phyloP scores from a whole-genome alignment of 2,797 vertebrate genomes.

The Anomalospiza imberbis region DNA sequence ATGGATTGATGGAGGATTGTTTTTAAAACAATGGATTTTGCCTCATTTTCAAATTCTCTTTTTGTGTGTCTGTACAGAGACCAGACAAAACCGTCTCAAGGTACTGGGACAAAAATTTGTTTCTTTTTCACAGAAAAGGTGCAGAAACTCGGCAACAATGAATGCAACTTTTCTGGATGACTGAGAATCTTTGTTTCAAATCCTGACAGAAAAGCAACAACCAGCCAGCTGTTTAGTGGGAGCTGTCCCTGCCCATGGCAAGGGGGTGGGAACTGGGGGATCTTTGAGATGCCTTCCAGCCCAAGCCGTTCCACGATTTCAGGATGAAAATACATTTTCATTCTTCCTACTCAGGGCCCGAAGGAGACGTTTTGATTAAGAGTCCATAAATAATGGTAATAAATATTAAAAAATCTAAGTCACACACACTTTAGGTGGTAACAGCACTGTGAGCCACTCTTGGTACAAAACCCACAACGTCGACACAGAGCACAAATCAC shows the following conservation, averaged over 20 bases:
- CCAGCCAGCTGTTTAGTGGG: not conserved
- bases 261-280: not conserved
- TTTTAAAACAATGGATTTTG: not conserved
- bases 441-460: not conserved
- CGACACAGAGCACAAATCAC: not conserved
- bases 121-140: not conserved
- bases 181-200: not conserved
- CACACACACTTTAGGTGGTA: too few species aligned
- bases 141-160: not conserved
- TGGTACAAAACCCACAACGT: accelerated
- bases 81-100: not conserved
- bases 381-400: not conserved
- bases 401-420: not conserved
- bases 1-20: not conserved
- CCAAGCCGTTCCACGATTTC: not conserved
- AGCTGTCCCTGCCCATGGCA: not conserved
- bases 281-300: not conserved
- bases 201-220: not conserved
- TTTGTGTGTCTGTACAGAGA: not conserved
- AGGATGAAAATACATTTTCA: not conserved
- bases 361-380: not conserved
- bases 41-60: not conserved
- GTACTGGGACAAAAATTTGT: not conserved
- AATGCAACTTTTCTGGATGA: not conserved
- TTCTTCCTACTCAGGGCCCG: not conserved